Conservation (phyloP, 2,888 invertebrate species). For the Diloba caeruleocephala region DNA sequence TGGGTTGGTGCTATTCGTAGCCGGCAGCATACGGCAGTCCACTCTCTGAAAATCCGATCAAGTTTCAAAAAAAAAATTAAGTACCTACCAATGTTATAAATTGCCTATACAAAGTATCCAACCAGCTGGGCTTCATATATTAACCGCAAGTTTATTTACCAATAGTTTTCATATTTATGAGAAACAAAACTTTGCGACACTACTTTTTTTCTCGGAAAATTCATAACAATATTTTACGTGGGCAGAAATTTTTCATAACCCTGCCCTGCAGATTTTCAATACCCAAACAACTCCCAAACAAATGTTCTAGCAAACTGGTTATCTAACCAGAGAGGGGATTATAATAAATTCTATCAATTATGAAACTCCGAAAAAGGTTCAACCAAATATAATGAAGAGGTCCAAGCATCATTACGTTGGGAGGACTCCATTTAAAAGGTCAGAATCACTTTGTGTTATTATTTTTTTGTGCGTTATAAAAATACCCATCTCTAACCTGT, state of each 20-base stretch:
- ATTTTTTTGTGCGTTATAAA: constrained; percentile 33
- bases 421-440: constrained; percentile 22
- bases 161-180: no score
- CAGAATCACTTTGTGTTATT: constrained; percentile 8
- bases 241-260: neutral
- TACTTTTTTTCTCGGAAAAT: no score
- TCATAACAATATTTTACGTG: no score
- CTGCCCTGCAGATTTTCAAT: neutral
- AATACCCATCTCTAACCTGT: constrained; percentile 15
- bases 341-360: constrained; percentile 15
- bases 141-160: no score
- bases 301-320: neutral
- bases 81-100: no score
- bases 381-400: constrained; percentile 12
- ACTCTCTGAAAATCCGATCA: no score
- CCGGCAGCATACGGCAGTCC: no score
- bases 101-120: no score
- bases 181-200: no score
- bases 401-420: constrained; percentile 13
- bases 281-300: neutral
- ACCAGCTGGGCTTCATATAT: no score
- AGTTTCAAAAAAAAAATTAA: no score
- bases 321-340: constrained; percentile 1
- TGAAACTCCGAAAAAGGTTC: constrained; percentile 9
- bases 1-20: no score